A percentile compares a stretch with the other conserved stretches of the same genome.
phyloP scores from a whole-genome alignment of 2,797 vertebrate genomes.

The Mus spretus region DNA sequence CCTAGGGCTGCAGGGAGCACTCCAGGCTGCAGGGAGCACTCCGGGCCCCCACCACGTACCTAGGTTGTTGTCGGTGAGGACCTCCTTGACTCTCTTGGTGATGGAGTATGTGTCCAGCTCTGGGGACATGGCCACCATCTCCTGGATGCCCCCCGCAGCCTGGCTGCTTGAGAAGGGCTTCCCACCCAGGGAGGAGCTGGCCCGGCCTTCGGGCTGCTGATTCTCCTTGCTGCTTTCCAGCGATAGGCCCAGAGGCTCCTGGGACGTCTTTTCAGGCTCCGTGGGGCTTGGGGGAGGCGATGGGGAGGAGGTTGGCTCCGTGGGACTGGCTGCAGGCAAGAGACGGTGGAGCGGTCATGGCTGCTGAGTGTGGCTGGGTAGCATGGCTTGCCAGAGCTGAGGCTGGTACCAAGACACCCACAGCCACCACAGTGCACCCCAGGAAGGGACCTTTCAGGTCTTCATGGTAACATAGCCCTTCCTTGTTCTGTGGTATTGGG shows the following conservation, averaged over 20 bases:
- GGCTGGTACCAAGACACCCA: neutral
- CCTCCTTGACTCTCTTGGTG: slow-evolving; percentile 99
- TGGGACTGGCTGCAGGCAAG: slow-evolving; percentile 90
- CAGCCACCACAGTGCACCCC: neutral
- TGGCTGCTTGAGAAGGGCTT: slow-evolving; percentile 91
- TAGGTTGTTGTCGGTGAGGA: slow-evolving; percentile 99
- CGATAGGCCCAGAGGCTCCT: slow-evolving; percentile 92
- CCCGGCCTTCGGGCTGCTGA: slow-evolving; percentile 94
- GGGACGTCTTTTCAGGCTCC: slow-evolving; percentile 92
- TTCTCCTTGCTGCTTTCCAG: slow-evolving; percentile 99
- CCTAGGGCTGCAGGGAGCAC: neutral
- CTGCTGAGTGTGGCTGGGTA: neutral
- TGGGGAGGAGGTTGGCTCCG: slow-evolving; percentile 92
- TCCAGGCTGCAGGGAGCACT: neutral
- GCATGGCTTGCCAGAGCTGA: neutral
- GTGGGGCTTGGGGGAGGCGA: slow-evolving; percentile 94
- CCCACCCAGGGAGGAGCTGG: slow-evolving; percentile 87
- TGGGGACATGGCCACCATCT: slow-evolving; percentile 97
- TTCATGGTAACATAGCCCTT: neutral
- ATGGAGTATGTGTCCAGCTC: slow-evolving; percentile 98
- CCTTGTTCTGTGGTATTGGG: neutral
- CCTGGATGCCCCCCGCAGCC: slow-evolving; percentile 95
- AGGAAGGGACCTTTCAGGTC: neutral
- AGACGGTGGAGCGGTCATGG: slow-evolving; percentile 12
- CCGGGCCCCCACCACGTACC: slow-evolving; percentile 87